Percentiles rank a stretch among this genome's conserved stretches.
Evolutionary conservation across 2,113 vertebrate genomes (phyloP).

Genomic region (Orycteropus afer): DNA sequence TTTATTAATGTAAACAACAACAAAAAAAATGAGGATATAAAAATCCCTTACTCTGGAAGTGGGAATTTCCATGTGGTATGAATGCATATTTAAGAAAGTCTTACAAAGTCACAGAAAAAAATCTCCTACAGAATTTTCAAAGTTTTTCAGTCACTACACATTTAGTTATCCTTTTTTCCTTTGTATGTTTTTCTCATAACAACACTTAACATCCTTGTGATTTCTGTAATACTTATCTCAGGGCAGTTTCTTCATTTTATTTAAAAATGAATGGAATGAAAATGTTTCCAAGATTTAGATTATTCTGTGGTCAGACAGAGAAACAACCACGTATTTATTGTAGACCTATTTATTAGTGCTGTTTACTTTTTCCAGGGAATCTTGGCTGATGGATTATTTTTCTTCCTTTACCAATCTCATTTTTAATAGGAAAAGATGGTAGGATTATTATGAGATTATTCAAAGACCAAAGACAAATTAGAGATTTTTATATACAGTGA

Average conservation of each 20-base stretch:
- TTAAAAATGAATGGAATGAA: conserved; percentile 74
- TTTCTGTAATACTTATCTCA: conserved; percentile 68
- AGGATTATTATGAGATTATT: conserved; percentile 68
- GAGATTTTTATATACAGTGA: not conserved
- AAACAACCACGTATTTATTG: conserved; percentile 70
- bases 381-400: conserved; percentile 74
- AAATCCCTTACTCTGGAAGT: conserved; percentile 74
- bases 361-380: conserved; percentile 70
- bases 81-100: conserved; percentile 66
- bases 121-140: conserved; percentile 60
- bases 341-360: conserved; percentile 72
- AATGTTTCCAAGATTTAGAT: conserved; percentile 71
- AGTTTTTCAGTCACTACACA: conserved; percentile 69
- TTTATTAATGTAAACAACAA: conserved; percentile 34
- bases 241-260: conserved; percentile 62
- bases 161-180: conserved; percentile 34
- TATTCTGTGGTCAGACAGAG: conserved; percentile 69
- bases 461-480: conserved; percentile 60
- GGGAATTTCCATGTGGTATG: conserved; percentile 62
- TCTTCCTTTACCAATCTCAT: conserved; percentile 69
- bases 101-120: conserved; percentile 77
- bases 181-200: conserved; percentile 77
- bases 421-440: conserved; percentile 68
- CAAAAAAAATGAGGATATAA: not conserved
- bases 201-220: conserved; percentile 66